Base-by-base conservation (phyloP, 2,113 vertebrate species). In the Syngnathus scovelli region DNA sequence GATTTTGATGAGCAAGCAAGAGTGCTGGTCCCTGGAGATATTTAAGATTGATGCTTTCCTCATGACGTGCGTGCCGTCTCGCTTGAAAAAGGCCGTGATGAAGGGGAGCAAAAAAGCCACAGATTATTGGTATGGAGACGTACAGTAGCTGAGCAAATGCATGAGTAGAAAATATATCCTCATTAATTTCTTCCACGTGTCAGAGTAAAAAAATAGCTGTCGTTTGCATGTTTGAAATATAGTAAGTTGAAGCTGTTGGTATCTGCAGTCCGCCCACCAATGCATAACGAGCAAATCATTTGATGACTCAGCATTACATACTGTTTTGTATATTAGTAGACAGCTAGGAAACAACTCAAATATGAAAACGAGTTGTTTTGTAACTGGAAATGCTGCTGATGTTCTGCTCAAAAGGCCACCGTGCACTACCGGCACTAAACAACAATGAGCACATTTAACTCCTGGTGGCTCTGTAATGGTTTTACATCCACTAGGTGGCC, bases 1-100 rank as follows among this genome's bases (percentile, higher is more conserved):
- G 79, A 87, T 88, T 81, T 78, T 69, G 73, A 67, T n/a, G 78
- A 80, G 80, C 68, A 74, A 80, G 80, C 68, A 74, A 80, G 81
- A 71, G 68, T 68, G 78, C 63, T 61, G 66, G 38, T 75, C 67
- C 70, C 74, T 13, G 2, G 75, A 78, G n/a, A 76, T 74, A 72
- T 80, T 55, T 56, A 71, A 79, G 79, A 86, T 77, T 80, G 80
- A 84, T 86, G 76, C 61, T 69, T 72, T 67, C 71, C 69, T 78
- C 56, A 74, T 19, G 19, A 69, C 18, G 44, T 55, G 43, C 15
- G 44, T 75, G 78, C 84, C 79, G 70, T 64, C 74, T 82, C 80
- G 77, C 72, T 67, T 61, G 69, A 68, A 82, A 74, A 77, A 70
- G 70, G 66, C 69, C 67, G 73, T 83, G 78, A 85, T 80, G 65